Evolutionary conservation across 2,113 vertebrate species (phyloP).

Genomic region (Campylorhamphus procurvoides): DNA sequence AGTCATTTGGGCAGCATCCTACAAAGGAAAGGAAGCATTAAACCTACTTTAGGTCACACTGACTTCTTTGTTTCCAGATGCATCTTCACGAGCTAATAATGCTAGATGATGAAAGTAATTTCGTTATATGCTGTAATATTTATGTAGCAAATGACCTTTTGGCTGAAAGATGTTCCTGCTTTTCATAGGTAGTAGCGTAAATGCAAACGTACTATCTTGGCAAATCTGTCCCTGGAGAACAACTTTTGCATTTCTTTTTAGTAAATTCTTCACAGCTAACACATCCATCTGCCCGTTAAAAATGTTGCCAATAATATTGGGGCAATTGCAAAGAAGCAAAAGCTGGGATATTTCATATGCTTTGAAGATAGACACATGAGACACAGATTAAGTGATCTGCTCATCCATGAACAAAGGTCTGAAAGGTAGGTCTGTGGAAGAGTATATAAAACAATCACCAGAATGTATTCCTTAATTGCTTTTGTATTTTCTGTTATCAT

Average conservation of each 20-base stretch:
- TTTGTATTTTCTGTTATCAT: not conserved
- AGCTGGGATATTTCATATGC: not conserved
- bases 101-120: not conserved
- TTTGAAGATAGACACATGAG: not conserved
- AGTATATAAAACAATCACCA: not conserved
- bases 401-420: rapidly evolving
- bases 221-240: not conserved
- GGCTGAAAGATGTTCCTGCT: not conserved
- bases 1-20: not conserved
- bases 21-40: not conserved
- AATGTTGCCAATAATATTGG: not conserved
- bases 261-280: not conserved
- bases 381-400: not conserved
- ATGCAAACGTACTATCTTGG: not conserved
- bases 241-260: not conserved
- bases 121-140: not conserved
- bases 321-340: not conserved
- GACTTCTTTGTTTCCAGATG: not conserved
- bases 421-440: not conserved
- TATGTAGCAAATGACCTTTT: not conserved
- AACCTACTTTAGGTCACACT: not conserved
- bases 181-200: not conserved
- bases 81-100: not conserved
- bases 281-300: not conserved
- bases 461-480: not conserved